Evolutionary conservation across 2,797 vertebrate species (phyloP).

Genomic region (Sus cebifrons): DNA sequence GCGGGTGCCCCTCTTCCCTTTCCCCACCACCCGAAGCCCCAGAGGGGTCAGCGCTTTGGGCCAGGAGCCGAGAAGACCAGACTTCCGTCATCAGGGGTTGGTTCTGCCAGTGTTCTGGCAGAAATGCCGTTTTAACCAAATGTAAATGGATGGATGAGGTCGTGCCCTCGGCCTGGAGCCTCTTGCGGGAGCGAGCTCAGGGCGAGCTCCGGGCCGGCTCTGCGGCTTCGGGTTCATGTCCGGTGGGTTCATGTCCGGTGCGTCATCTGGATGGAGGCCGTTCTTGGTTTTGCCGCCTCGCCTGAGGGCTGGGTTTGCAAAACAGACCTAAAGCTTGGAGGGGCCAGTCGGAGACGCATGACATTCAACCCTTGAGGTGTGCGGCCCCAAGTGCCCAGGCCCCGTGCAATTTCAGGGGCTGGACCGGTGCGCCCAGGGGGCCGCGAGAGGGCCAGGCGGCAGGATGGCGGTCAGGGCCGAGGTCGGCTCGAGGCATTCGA

Average conservation of each 20-base stretch:
- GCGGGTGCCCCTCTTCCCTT: background rate
- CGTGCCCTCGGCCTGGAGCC: rapidly evolving
- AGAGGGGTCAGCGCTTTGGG: background rate
- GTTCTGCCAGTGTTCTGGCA: background rate
- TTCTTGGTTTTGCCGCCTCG: background rate
- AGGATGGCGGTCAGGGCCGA: too few species aligned
- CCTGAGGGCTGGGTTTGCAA: background rate
- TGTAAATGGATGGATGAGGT: rapidly evolving
- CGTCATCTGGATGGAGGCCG: rapidly evolving
- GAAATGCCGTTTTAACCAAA: background rate
- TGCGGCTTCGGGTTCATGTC: rapidly evolving
- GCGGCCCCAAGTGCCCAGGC: background rate
- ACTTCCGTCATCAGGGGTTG: rapidly evolving
- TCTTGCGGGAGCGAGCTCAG: rapidly evolving
- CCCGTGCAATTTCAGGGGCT: rapidly evolving
- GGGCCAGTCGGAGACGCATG: too few species aligned
- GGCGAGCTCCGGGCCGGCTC: rapidly evolving
- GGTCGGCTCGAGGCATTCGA: rapidly evolving
- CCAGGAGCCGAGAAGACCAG: background rate
- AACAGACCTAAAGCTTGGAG: too few species aligned
- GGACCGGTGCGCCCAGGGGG: rapidly evolving
- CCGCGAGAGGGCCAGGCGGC: rapidly evolving
- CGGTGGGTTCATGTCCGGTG: rapidly evolving
- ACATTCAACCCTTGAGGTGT: rapidly evolving
- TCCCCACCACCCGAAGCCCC: background rate